Evolutionary conservation across 2,113 vertebrate genomes (phyloP), one percentile per base, ranked within the genome.

Genomic region (Delphinapterus leucas): DNA sequence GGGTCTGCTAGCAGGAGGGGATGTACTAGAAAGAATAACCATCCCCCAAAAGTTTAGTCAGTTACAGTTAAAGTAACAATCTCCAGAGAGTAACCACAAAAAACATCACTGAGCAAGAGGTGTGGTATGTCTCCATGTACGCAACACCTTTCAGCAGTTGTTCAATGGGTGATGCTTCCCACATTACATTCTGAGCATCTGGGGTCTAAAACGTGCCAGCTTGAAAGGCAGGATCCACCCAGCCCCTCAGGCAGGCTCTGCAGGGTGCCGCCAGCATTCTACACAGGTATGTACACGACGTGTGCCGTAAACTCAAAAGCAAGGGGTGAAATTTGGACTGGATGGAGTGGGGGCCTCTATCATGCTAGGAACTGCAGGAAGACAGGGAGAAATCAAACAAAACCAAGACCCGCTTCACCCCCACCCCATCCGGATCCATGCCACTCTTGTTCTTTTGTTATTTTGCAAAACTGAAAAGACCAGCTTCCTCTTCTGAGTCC

Each of bases 151-250:
- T 91, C 94, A 90, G 68, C 73, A 93, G 67, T 74, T 90, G 55
- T 88, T 96, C 96, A 61, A 76, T 9, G 8, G 58, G 36, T 33
- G 80, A 79, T 70, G 65, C 44, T 96, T 97, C 96, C 96, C 97
- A 98, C 90, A 97, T 17, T 95, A 87, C 88, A 86, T 80, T 61
- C 63, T 67, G 33, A 92, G 79, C 96, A 92, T 73, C 95, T 97
- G 82, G 1, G 9, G 80, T 89, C 91, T 60, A 88, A 21, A 89
- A 87, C 67, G 71, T 89, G 93, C 93, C 95, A 94, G 53, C 25
- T 96, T 53, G 73, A 73, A 73, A 96, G 58, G 31, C 26, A 58
- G 79, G 79, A 94, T 73, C 85, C 96, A 93, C 98, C 98, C 96
- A 89, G 71, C 7, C 76, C 96, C 76, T 96, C 5, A 9, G 97